Evolutionary conservation across 2,888 invertebrate species (phyloP), one percentile per base, ranked within the genome.

Genomic region (Polydesmus complanatus): DNA sequence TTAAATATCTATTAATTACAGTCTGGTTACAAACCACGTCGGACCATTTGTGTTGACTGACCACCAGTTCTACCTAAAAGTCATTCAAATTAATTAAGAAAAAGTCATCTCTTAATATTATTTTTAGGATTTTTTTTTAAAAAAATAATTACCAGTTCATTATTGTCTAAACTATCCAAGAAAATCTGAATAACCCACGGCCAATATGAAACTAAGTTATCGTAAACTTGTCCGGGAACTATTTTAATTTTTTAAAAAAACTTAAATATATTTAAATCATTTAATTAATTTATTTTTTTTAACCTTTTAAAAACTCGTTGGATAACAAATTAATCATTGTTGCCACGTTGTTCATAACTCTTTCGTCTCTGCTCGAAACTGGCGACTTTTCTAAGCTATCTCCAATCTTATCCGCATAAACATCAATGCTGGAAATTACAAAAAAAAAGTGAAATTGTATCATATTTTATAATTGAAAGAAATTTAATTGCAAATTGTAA

Each of bases 211-310:
- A 55, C 60, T 23, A 60, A 26, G 23, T 55, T 21, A 18, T 27
- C 49, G 23, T 56, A 26, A 23, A 60, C 55, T n/a, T 26, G 14
- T 25, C 47, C 55, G 1, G 60, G 60, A 22, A 60, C 60, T 60
- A 37, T 22, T 5, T 3, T 5, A 54, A 2, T 54, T 25, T 54
- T 54, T n/a, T 54, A 54, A 54, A 54, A 54, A 54, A 14, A 54
- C 2, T 54, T 54, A 18, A 21, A 54, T 3, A 14, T 25, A 21
- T n/a, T n/a, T n/a, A n/a, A n/a, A n/a, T n/a, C n/a, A n/a, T n/a
- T n/a, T n/a, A n/a, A n/a, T n/a, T n/a, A n/a, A n/a, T n/a, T n/a
- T n/a, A n/a, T n/a, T n/a, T n/a, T n/a, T n/a, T n/a, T 22, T 25
- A 5, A 54, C 58, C 25, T 26, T 26, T 18, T 3, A 58, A 27